Conservation (phyloP, 2,888 invertebrate species). For the Nasonovia ribisnigri region DNA sequence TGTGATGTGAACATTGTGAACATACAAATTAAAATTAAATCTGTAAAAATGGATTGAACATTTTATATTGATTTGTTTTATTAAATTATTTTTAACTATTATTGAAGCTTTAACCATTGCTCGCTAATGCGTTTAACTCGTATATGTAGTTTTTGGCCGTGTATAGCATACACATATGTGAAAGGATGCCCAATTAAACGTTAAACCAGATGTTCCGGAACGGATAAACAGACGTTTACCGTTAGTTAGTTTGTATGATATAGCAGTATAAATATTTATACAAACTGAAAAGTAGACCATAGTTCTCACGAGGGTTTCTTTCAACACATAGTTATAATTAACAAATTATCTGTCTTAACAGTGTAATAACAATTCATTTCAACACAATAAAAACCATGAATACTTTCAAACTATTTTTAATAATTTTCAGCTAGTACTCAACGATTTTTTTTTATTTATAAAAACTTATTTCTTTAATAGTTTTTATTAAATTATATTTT, state of each 20-base stretch:
- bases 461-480: neutral
- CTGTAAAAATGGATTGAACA: neutral
- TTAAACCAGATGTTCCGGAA: conserved; percentile 42
- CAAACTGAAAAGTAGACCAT: neutral
- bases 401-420: neutral
- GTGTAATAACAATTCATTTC: neutral
- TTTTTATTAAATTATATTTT: neutral
- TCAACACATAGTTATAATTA: conserved; percentile 5
- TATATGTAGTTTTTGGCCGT: neutral
- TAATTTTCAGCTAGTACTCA: neutral
- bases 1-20: neutral
- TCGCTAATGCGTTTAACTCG: neutral
- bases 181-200: neutral
- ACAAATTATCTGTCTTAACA: neutral
- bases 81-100: conserved; percentile 34
- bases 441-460: neutral
- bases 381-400: neutral
- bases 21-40: neutral
- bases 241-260: neutral
- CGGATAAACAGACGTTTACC: conserved; percentile 33
- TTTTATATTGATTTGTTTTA: conserved; percentile 2
- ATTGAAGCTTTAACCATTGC: neutral
- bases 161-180: neutral
- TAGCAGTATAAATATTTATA: conserved; percentile 25
- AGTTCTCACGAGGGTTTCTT: conserved; percentile 24